Base-by-base conservation (phyloP, 2,888 invertebrate species). In the Phasia obesa region DNA sequence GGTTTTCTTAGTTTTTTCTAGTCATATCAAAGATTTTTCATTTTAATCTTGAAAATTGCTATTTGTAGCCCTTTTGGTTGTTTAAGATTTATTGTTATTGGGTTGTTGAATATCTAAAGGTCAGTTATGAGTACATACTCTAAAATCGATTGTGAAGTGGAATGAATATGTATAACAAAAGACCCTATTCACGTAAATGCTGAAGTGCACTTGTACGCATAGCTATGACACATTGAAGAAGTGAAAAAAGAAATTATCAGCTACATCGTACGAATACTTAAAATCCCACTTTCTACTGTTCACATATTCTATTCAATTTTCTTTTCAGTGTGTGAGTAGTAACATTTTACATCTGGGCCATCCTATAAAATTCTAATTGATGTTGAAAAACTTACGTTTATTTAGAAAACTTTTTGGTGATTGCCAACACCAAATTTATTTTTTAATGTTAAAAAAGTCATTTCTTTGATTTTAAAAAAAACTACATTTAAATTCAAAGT, bases 31-130 rank as follows among this genome's bases (percentile, higher is more conserved):
- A 59, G 38, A 6, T n/a, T 42, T 25, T 71, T 38, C 38, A 11
- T 35, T 25, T 53, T 21, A 17, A 67, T 38, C 35, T 38, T 38
- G 15, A 51, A 1, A 38, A 17, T 27, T 23, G 6, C 25, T 55
- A 4, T 27, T 27, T 25, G 4, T 35, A 4, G 9, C 5, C n/a
- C 35, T 21, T 5, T 51, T 42, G 44, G 38, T 64, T 57, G 17
- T 49, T 23, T 31, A 19, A 69, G 38, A 74, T 74, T 74, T 80
- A 74, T 64, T 64, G 69, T 74, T 60, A 64, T 71, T 19, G 44
- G 42, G 47, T 74, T 69, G 49, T 74, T 80, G 47, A 62, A 80
- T 42, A 62, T 23, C 6, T 65, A 74, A 69, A 80, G 80, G 80
- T 69, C 80, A 80, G 15, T 62, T 74, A 44, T 31, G 9, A 69